phyloP scores from a whole-genome alignment of 2,888 invertebrate species.

The Metopia argyrocephala region DNA sequence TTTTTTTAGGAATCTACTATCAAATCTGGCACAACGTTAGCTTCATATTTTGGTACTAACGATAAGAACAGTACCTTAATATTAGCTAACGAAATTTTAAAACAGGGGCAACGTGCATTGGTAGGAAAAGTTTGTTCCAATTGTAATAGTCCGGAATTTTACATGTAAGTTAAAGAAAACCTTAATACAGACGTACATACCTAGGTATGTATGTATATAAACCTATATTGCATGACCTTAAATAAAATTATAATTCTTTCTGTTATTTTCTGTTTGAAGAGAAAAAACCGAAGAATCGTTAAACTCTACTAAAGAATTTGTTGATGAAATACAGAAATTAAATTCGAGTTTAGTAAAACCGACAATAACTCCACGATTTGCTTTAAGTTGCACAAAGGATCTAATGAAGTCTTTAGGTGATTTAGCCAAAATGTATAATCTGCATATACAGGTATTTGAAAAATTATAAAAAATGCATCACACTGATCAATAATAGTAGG shows the following conservation, averaged over 20 bases:
- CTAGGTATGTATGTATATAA: too few species aligned
- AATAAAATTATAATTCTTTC: too few species aligned
- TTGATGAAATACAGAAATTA: conserved; percentile 80
- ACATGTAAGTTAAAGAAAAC: conserved; percentile 73
- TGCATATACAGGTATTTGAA: conserved; percentile 85
- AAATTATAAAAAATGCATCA: background rate
- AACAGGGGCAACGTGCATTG: conserved; percentile 88
- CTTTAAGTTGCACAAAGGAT: conserved; percentile 86
- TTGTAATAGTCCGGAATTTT: conserved; percentile 75
- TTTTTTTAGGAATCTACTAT: conserved; percentile 84
- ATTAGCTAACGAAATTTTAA: conserved; percentile 84
- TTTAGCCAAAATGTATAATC: conserved; percentile 83
- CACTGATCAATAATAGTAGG: too few species aligned
- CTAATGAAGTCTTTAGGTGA: conserved; percentile 84
- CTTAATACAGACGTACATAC: too few species aligned
- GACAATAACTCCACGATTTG: conserved; percentile 91
- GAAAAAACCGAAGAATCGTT: conserved; percentile 84
- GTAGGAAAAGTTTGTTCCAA: conserved; percentile 87
- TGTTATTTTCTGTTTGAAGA: conserved; percentile 76
- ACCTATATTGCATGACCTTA: too few species aligned
- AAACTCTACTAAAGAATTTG: conserved; percentile 82
- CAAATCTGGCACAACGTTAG: conserved; percentile 91
- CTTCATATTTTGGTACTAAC: conserved; percentile 91
- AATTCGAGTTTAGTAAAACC: conserved; percentile 84
- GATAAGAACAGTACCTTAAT: conserved; percentile 85